Conservation (phyloP, 2,888 invertebrate species). For the Coelopa pilipes region DNA sequence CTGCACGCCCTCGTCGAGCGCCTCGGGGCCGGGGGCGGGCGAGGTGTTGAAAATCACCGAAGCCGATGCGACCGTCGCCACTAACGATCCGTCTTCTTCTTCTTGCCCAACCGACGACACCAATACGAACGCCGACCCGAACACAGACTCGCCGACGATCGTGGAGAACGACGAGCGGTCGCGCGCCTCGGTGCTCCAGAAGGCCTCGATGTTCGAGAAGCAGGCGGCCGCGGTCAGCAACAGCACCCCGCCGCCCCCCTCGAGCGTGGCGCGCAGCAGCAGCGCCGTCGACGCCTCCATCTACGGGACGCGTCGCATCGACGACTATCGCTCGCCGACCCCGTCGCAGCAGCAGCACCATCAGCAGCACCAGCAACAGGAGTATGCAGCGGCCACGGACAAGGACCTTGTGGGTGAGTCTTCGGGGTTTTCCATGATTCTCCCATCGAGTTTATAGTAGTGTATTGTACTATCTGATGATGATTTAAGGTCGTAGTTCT, state of each 20-base stretch:
- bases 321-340: conserved; percentile 37
- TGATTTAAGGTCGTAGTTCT: neutral
- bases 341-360: conserved; percentile 37
- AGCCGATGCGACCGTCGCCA: conserved; percentile 46
- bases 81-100: conserved; percentile 39
- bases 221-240: conserved; percentile 60
- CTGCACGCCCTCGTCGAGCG: conserved; percentile 39
- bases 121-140: conserved; percentile 29
- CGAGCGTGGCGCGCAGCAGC: conserved; percentile 34
- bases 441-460: too few species aligned
- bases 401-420: conserved; percentile 52
- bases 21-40: conserved; percentile 46
- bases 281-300: conserved; percentile 32
- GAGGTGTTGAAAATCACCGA: conserved; percentile 65
- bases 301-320: conserved; percentile 43
- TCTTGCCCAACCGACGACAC: conserved; percentile 37
- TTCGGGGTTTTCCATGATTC: too few species aligned
- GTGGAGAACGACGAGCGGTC: conserved; percentile 63
- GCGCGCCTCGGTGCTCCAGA: conserved; percentile 66
- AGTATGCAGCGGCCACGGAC: conserved; percentile 20
- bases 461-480: neutral
- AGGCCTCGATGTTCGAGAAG: conserved; percentile 67
- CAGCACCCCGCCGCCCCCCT: conserved; percentile 38
- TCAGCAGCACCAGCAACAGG: conserved; percentile 35
- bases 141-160: conserved; percentile 48